Evolutionary conservation across 30 jellyfish, hydroid and myxozoan species (phyloP).

Genomic region (Aurelia aurita complex sp. Pacific): DNA sequence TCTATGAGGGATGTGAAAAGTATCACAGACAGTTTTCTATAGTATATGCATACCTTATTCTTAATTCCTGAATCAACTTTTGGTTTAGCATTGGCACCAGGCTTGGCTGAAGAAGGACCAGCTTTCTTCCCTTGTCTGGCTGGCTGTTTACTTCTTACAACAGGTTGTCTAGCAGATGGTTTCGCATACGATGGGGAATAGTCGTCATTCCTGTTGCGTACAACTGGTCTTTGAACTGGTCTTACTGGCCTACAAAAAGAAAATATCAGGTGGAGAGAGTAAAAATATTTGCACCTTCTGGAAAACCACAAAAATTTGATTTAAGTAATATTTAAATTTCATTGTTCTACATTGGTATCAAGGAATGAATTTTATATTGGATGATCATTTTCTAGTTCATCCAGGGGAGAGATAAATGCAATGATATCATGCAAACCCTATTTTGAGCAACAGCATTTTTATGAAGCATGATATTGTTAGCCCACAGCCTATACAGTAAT

Average conservation of each 20-base stretch:
- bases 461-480: too few relatives aligned
- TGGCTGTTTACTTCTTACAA: slow-evolving; percentile 40
- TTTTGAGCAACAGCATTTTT: too few relatives aligned
- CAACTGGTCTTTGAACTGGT: slow-evolving; percentile 95
- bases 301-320: neutral
- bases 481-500: too few relatives aligned
- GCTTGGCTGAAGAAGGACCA: slow-evolving; percentile 36
- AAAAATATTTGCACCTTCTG: neutral
- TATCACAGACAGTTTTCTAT: neutral
- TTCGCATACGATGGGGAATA: slow-evolving; percentile 71
- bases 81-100: slow-evolving; percentile 85
- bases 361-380: too few relatives aligned
- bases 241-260: slow-evolving; percentile 62
- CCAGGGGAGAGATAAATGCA: too few relatives aligned
- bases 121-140: slow-evolving; percentile 53
- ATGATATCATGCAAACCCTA: too few relatives aligned
- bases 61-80: slow-evolving; percentile 87
- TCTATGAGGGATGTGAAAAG: too few relatives aligned
- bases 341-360: too few relatives aligned
- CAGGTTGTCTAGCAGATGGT: slow-evolving; percentile 68
- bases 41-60: slow-evolving; percentile 21
- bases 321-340: too few relatives aligned
- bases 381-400: too few relatives aligned
- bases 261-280: neutral
- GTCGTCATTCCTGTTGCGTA: slow-evolving; percentile 84